Evolutionary conservation across 2,888 invertebrate genomes (phyloP), one percentile per base, ranked within the genome.

Genomic region (Clanis bilineata): DNA sequence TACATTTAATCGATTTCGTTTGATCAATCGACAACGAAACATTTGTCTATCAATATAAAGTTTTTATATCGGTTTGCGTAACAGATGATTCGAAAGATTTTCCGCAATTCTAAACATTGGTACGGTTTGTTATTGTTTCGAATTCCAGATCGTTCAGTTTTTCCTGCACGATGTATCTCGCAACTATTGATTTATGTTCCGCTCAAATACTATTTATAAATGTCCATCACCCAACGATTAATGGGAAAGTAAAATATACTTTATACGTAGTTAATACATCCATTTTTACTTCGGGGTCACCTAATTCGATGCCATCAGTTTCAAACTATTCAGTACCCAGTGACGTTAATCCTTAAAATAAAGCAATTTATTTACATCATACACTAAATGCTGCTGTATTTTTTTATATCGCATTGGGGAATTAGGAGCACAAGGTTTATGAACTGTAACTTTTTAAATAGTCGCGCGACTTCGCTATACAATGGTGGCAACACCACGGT

Each of bases 401-500:
- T 47, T 47, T 3, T 28, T 28, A 28, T 1, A 15, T n/a, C 7
- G 47, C 15, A 28, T 51, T 28, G 2, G 15, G 18, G 28, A 22
- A 44, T 28, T 18, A 39, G 25, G 58, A 47, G 18, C 25, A 58
- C 39, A 25, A 18, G 10, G 15, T 25, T 45, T 38, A 45, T 23
- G 36, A 58, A 47, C 36, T 38, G 38, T 45, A 18, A 18, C 51
- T 39, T 58, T 58, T 47, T 9, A 47, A 45, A 28, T 32, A 45
- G 45, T 43, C 32, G n/a, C 38, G 39, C 36, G 22, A 56, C 25
- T n/a, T n/a, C n/a, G n/a, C n/a, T n/a, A n/a, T n/a, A 72, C 5
- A 41, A 7, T 76, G 79, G 77, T 82, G 74, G 74, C 74, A 79
- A 76, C 73, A 65, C 71, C 70, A 68, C 71, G 67, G 65, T 66